A percentile compares a stretch with the other conserved stretches of the same genome.
Evolutionary conservation across 2,113 vertebrate genomes (phyloP).

Genomic region (Anas platyrhynchos): DNA sequence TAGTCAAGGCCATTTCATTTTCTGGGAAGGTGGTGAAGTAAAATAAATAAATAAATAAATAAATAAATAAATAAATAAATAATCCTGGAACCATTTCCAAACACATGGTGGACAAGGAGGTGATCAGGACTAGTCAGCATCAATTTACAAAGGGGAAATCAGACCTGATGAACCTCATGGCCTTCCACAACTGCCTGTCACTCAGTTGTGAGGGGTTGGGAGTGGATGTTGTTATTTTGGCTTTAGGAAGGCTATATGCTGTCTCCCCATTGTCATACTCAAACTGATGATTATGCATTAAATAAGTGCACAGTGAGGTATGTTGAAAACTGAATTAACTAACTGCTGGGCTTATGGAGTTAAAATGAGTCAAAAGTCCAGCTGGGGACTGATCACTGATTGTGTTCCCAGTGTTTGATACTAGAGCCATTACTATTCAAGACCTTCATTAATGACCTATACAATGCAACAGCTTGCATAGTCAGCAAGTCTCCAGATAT

Average conservation of each 20-base stretch:
- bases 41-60: not conserved
- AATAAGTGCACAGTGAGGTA: not conserved
- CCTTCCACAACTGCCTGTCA: not conserved
- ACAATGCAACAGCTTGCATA: not conserved
- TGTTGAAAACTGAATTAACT: not conserved
- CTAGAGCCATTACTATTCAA: not conserved
- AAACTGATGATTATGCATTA: not conserved
- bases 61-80: not conserved
- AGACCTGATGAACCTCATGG: not conserved
- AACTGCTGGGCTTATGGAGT: not conserved
- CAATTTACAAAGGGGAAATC: not conserved
- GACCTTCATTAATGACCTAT: not conserved
- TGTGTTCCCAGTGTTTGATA: not conserved
- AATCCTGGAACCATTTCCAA: not conserved
- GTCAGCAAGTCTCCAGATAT: not conserved
- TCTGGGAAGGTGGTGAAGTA: not conserved
- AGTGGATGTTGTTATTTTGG: not conserved
- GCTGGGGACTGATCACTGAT: not conserved
- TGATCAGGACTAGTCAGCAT: not conserved
- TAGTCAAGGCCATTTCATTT: not conserved
- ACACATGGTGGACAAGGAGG: not conserved
- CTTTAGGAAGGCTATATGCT: not conserved
- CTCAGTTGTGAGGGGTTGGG: not conserved
- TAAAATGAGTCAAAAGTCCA: not conserved
- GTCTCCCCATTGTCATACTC: not conserved